Base-by-base conservation (phyloP, 2,888 invertebrate species). In the Pyrrhosoma nymphula region DNA sequence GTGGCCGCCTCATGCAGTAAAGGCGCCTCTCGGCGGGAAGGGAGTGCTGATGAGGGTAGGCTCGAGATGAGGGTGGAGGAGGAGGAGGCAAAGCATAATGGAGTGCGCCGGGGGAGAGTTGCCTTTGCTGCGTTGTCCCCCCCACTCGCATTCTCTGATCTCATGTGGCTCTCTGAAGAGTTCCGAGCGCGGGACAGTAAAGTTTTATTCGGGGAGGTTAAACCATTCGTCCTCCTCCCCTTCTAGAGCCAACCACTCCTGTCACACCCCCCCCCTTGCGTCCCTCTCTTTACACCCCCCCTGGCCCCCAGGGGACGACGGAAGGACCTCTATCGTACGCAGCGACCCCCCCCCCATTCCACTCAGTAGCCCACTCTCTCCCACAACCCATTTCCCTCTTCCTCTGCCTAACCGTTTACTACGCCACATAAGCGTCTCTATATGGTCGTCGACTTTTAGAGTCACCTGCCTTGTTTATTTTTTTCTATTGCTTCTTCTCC, bases 121-220 rank as follows among this genome's bases (percentile, higher is more conserved):
- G 60, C 18, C 60, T 60, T 23, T 56, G 91, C 16, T 56, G 91
- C 16, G 60, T 35, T 82, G 23, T 63, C 63, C 56, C 39, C 69
- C 47, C 2, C 93, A 23, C 47, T 55, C 63, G 23, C 69, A 23
- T 8, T 39, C 60, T 90, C 90, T 89, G 89, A 47, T n/a, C 89
- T 56, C 89, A 26, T n/a, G 56, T 47, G 89, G 89, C 47, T 69
- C 47, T 69, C 69, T 47, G 69, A 93, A 63, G 93, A 93, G 93
- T 93, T 93, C 35, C 26, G 55, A 26, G 93, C 63, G 75, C 47
- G 69, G 93, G 69, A 75, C 69, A 93, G 93, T 93, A 69, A 93
- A 93, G 93, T 75, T 93, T 93, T 75, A 93, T 91, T 91, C 91
- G 63, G 63, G 39, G 69, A 47, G 75, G 75, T 93, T 69, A 26